Conservation (phyloP, 2,797 vertebrate genomes). For the Anableps anableps region DNA sequence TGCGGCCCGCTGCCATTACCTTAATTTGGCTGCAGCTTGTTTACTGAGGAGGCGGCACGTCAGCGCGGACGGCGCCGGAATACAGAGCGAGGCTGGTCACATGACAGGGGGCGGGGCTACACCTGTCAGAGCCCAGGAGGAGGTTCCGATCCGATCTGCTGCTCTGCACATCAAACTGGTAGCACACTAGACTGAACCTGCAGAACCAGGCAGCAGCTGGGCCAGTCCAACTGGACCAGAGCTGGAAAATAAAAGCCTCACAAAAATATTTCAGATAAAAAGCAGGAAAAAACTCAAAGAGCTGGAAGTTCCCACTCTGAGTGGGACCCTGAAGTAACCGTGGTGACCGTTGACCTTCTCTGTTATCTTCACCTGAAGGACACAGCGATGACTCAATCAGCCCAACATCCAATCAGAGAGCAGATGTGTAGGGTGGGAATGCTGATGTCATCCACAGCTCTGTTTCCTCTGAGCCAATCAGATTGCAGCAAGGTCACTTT, state of each 20-base stretch:
- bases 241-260: background rate
- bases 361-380: background rate
- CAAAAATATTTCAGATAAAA: background rate
- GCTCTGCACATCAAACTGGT: background rate
- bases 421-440: background rate
- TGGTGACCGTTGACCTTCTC: background rate
- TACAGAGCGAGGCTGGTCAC: constrained; percentile 50
- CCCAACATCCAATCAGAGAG: background rate
- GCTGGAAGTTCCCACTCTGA: background rate
- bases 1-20: constrained; percentile 78
- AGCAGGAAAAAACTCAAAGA: background rate
- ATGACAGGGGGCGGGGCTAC: constrained; percentile 31
- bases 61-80: constrained; percentile 64
- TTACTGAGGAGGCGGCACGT: constrained; percentile 74
- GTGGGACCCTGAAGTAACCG: background rate
- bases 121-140: constrained; percentile 12
- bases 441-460: background rate
- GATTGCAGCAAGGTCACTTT: background rate
- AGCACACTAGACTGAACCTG: background rate
- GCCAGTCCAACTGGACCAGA: background rate
- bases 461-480: constrained; percentile 1
- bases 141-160: background rate
- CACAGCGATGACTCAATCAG: background rate
- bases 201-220: background rate
- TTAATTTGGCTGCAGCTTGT: constrained; percentile 83